These are phyloP conservation scores for Pedionomus torquatus DNA, from an alignment of 2,113 vertebrate genomes.

Conservation along the genomic window DNA sequence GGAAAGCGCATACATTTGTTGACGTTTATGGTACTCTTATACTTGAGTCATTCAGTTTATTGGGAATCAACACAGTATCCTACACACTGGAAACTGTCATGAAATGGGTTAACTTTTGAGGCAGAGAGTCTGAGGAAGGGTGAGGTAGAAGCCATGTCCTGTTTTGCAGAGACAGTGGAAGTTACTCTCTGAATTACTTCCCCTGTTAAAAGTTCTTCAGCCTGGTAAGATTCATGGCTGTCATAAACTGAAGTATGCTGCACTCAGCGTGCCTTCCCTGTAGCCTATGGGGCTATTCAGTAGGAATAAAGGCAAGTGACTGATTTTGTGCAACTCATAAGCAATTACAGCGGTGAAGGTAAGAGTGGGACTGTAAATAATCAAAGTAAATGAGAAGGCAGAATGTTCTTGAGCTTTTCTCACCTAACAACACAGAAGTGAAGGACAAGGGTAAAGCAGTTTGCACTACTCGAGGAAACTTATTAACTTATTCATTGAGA, in stretches of 20 bases:
- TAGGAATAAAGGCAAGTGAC: slow-evolving; percentile 18
- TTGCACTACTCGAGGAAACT: background rate
- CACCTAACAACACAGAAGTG: background rate
- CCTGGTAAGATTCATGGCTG: background rate
- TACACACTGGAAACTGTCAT: background rate
- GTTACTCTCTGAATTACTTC: slow-evolving; percentile 14
- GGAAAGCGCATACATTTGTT: background rate
- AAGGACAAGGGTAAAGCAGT: slow-evolving; percentile 23
- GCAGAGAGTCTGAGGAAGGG: background rate
- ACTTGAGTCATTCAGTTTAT: background rate
- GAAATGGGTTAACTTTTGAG: background rate
- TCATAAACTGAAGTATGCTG: slow-evolving; percentile 22
- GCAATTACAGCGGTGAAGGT: slow-evolving; percentile 16
- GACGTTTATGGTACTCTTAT: background rate
- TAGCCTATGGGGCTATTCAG: background rate
- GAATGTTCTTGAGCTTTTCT: slow-evolving; percentile 35
- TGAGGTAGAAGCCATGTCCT: background rate
- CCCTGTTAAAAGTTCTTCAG: background rate
- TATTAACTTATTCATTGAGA: slow-evolving; percentile 30
- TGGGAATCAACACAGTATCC: background rate
- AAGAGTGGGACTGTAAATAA: slow-evolving; percentile 36
- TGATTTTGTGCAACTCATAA: slow-evolving; percentile 28
- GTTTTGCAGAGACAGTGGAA: slow-evolving; percentile 22
- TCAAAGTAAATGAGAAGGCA: slow-evolving; percentile 29
- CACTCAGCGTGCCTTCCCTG: background rate